Conservation (phyloP, 2,113 vertebrate species). For the Pituophis catenifer region DNA sequence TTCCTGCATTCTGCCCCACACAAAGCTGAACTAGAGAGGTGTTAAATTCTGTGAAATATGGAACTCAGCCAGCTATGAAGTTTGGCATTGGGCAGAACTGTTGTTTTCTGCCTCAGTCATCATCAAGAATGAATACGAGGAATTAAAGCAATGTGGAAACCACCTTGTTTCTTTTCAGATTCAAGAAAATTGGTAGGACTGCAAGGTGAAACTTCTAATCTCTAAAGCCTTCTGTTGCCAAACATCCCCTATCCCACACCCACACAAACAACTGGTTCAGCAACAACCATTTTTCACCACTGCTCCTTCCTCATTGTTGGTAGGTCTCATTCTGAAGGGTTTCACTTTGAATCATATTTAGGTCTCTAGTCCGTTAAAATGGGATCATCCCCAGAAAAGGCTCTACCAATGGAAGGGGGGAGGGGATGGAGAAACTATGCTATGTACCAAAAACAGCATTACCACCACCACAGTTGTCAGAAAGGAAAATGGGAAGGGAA, state of each 20-base stretch:
- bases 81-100: not conserved
- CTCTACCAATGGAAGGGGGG: not conserved
- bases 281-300: not conserved
- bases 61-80: slow-evolving; percentile 18
- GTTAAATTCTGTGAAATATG: not conserved
- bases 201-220: not conserved
- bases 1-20: not conserved
- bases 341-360: not conserved
- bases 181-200: not conserved
- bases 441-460: not conserved
- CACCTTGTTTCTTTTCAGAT: slow-evolving; percentile 15
- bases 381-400: not conserved
- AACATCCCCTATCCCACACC: not conserved
- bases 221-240: not conserved
- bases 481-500: not conserved
- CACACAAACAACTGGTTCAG: not conserved
- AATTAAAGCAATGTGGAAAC: slow-evolving; percentile 27
- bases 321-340: not conserved
- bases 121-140: not conserved
- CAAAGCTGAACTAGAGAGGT: slow-evolving; percentile 28
- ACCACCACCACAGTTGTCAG: not conserved
- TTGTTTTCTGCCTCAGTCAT: slow-evolving; percentile 42
- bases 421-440: not conserved
- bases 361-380: not conserved
- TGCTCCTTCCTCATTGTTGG: not conserved